Base-by-base conservation (phyloP, 1,140 invertebrate genomes). In the Drosophila micromelanica region DNA sequence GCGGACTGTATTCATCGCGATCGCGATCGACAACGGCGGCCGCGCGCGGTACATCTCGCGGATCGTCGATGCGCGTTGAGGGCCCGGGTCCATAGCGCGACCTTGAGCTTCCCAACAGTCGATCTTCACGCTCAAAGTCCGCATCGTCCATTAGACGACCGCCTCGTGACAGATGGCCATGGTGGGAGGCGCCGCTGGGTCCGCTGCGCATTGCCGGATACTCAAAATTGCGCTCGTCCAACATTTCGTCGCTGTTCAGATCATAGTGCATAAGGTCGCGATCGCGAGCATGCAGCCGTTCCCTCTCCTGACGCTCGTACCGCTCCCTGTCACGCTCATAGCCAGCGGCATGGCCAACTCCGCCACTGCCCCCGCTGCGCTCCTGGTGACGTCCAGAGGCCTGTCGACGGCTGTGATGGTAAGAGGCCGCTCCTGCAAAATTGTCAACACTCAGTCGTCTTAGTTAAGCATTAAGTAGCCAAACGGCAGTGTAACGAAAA, bases 1-100 rank as follows among this genome's bases (percentile, higher is more conserved):
- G 91, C 77, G 91, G 91, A 90, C 90, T 92, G 77, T 92, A 92
- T 90, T 92, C 91, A 86, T 92, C 91, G 78, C 81, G 82, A 82
- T 92, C 91, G 82, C 81, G 82, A 65, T 91, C 91, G 52, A 87
- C 80, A 55, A 92, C 73, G 71, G 76, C 78, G 73, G 78, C 71
- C 20, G 78, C 78, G 30, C 82, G 70, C 43, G 81, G 45, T 63
- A 86, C 15, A 40, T 87, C 81, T 0, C 79, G 65, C 4, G 87
- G 81, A 70, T 85, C 82, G 43, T 90, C 82, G 30, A 80, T 89
- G 60, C 85, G 69, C 4, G 85, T 80, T 45, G 81, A 74, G 5
- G 90, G 84, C 51, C 82, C 82, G 0, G 90, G 73, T 40, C 82
- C 82, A 12, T 90, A 90, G 20, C 81, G 87, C n/a, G 78, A 75